Conservation (phyloP, 2,797 vertebrate genomes). For the Acipenser oxyrinchus region DNA sequence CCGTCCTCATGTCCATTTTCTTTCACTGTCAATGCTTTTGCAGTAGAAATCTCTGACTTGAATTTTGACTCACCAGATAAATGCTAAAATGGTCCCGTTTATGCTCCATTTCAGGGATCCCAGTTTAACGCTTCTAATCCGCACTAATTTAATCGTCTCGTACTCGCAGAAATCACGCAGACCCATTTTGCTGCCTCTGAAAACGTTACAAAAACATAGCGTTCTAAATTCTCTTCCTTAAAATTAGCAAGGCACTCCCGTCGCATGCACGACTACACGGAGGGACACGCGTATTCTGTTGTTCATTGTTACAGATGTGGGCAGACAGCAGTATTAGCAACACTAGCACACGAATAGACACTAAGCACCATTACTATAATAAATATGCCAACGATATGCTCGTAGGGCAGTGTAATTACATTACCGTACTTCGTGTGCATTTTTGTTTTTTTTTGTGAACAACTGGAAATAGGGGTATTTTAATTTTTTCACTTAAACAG, state of each 20-base stretch:
- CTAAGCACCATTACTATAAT: too few species aligned
- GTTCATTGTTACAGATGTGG: background rate
- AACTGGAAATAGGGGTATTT: too few species aligned
- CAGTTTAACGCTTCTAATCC: constrained; percentile 55
- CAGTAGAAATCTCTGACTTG: too few species aligned
- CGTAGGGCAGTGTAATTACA: too few species aligned
- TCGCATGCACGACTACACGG: constrained; percentile 35
- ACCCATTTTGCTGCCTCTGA: constrained; percentile 33
- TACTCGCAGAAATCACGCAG: constrained; percentile 49
- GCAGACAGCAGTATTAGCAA: background rate
- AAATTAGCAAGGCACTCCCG: background rate
- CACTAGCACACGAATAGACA: too few species aligned
- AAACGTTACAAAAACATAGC: constrained; percentile 8
- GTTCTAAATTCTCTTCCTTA: constrained; percentile 27
- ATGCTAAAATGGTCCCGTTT: constrained; percentile 46
- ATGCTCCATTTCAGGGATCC: constrained; percentile 61
- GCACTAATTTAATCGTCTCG: constrained; percentile 61
- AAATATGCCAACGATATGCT: too few species aligned
- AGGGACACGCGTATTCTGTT: background rate
- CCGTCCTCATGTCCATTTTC: too few species aligned
- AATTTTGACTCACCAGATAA: constrained; percentile 57
- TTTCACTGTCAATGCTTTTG: too few species aligned
- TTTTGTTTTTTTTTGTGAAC: too few species aligned
- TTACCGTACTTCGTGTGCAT: too few species aligned
- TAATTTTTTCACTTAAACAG: too few species aligned